These are phyloP conservation scores for Drosophila gaucha DNA, from an alignment of 2,888 invertebrate genomes.

Conservation along the genomic window DNA sequence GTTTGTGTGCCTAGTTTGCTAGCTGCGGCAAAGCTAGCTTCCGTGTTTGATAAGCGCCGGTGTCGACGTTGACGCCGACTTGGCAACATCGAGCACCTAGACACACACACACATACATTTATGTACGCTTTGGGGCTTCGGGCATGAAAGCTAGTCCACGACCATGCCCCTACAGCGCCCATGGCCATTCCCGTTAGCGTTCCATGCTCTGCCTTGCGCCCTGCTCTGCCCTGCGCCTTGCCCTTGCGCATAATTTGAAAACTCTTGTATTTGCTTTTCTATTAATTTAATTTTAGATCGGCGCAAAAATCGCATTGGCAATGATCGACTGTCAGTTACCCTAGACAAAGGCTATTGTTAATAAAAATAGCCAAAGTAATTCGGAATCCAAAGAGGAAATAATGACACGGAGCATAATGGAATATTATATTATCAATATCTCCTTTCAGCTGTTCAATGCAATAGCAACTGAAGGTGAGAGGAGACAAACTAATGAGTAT, in stretches of 20 bases:
- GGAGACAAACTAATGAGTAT: no score
- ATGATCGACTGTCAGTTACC: neutral
- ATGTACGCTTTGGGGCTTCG: neutral
- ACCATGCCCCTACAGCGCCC: neutral
- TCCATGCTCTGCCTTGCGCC: neutral
- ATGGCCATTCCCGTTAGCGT: neutral
- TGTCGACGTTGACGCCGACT: conserved; percentile 31
- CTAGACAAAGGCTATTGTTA: neutral
- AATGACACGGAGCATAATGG: no score
- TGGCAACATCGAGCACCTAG: conserved; percentile 52
- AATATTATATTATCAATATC: no score
- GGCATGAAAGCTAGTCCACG: conserved; percentile 11
- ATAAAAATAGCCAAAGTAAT: neutral
- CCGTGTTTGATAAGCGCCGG: conserved; percentile 69
- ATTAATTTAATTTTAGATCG: conserved; percentile 60
- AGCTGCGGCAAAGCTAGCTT: conserved; percentile 67
- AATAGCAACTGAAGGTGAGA: no score
- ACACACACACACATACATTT: neutral
- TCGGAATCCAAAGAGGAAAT: neutral
- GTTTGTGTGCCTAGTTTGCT: conserved; percentile 41
- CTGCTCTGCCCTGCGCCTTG: conserved; percentile 2
- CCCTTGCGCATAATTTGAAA: conserved; percentile 45
- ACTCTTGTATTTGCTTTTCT: conserved; percentile 71
- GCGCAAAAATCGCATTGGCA: neutral
- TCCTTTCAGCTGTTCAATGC: no score